phyloP scores from a whole-genome alignment of 2,113 vertebrate species.

The Tychaedon coryphoeus region DNA sequence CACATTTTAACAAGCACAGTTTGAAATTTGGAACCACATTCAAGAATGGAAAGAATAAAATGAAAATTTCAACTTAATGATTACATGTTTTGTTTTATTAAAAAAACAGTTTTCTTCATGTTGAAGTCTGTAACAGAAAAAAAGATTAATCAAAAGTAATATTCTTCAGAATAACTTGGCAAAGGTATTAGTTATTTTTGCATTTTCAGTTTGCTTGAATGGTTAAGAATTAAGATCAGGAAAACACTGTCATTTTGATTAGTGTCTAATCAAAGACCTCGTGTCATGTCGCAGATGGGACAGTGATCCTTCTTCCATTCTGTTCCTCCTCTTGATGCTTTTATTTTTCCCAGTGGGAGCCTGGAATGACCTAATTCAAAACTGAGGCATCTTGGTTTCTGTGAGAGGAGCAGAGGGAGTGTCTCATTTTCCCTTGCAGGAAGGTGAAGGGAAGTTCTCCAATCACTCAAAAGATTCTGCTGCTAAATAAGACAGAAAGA shows the following conservation, averaged over 20 bases:
- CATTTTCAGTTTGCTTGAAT: neutral
- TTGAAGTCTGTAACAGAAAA: neutral
- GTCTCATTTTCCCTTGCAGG: neutral
- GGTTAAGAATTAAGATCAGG: neutral
- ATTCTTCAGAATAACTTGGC: neutral
- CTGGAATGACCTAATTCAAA: neutral
- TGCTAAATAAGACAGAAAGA: neutral
- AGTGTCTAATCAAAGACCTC: neutral
- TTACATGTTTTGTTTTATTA: neutral
- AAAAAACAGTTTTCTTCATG: neutral
- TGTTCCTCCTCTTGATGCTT: neutral
- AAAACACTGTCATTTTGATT: neutral
- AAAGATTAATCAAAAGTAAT: neutral
- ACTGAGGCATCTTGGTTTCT: neutral
- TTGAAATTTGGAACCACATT: neutral
- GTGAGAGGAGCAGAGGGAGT: accelerated
- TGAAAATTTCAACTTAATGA: neutral
- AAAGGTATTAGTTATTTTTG: neutral
- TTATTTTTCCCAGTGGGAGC: neutral
- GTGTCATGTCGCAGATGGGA: neutral
- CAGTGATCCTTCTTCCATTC: neutral
- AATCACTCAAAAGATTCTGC: neutral
- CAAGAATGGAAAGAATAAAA: neutral
- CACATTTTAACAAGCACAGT: neutral
- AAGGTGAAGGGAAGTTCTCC: neutral